phyloP scores from a whole-genome alignment of 2,797 vertebrate species.

The Enteromius mattozi region DNA sequence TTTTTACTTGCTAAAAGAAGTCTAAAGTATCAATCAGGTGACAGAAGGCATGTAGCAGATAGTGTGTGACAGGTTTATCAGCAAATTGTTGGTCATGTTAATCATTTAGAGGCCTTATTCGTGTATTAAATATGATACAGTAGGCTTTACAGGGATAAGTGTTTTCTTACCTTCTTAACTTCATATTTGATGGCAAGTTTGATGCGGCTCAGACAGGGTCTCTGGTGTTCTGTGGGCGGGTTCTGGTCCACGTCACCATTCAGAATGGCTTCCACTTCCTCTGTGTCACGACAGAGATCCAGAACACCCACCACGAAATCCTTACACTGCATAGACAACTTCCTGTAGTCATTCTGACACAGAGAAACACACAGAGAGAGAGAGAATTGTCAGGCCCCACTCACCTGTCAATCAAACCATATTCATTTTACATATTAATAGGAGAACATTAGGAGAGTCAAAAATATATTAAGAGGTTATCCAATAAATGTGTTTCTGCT shows the following conservation, averaged over 20 bases:
- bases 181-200: slow-evolving; percentile 96
- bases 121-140: neutral
- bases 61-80: too few species aligned
- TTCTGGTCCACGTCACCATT: slow-evolving; percentile 92
- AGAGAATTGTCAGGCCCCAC: neutral
- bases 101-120: neutral
- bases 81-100: neutral
- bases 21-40: neutral
- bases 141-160: neutral
- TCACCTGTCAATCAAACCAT: neutral
- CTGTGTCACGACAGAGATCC: slow-evolving; percentile 94
- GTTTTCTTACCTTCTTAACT: slow-evolving; percentile 90
- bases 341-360: slow-evolving; percentile 92
- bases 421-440: neutral
- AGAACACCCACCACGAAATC: slow-evolving; percentile 95
- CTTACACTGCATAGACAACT: slow-evolving; percentile 99
- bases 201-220: slow-evolving; percentile 92
- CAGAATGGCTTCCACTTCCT: slow-evolving; percentile 95
- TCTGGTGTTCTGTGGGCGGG: slow-evolving; percentile 84
- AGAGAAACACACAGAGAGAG: slow-evolving; percentile 11
- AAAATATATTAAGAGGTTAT: neutral
- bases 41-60: neutral
- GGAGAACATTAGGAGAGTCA: neutral
- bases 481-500: neutral
- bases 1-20: neutral